Evolutionary conservation across 2,888 invertebrate genomes (phyloP), one percentile per base, ranked within the genome.

Genomic region (Plemyria rubiginata): DNA sequence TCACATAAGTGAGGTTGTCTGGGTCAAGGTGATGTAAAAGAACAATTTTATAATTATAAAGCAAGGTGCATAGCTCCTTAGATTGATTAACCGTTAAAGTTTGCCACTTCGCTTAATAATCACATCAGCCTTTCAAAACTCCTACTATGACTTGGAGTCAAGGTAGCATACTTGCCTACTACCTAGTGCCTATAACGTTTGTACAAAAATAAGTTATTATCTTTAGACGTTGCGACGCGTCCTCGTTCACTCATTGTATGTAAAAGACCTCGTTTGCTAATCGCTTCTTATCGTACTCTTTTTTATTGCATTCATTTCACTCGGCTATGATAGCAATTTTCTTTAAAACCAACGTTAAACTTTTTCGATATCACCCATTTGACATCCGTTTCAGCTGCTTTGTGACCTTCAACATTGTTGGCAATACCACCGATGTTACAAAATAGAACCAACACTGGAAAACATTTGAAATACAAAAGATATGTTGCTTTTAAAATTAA

Each of bases 131-230:
- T 54, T 62, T 62, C 57, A 46, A 62, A 62, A 54, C 57, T 58
- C 62, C 58, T 51, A 58, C 58, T 51, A 63, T 54, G 29, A 15
- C 50, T 36, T 29, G 41, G 11, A 54, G 51, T 69, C 76, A 79
- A 79, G 78, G 78, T 38, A 38, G 11, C 0, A 4, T 16, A 45
- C 45, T 16, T 16, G n/a, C 45, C 45, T 43, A 15, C 36, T 11
- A 8, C 9, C 9, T 38, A n/a, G n/a, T n/a, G 2, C 8, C 6
- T 38, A 11, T 11, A 8, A 8, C 8, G 9, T 38, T 38, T 4
- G 11, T 11, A 38, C 11, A 16, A 16, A 15, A 45, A 16, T 9
- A 22, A 22, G 22, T 22, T 22, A 16, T 16, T 9, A 45, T 45
- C 16, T 45, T 15, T 9, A 45, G 45, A 1, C 8, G 2, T 15